Evolutionary conservation across 2,113 vertebrate species (phyloP).

Genomic region (Nothobranchius furzeri): DNA sequence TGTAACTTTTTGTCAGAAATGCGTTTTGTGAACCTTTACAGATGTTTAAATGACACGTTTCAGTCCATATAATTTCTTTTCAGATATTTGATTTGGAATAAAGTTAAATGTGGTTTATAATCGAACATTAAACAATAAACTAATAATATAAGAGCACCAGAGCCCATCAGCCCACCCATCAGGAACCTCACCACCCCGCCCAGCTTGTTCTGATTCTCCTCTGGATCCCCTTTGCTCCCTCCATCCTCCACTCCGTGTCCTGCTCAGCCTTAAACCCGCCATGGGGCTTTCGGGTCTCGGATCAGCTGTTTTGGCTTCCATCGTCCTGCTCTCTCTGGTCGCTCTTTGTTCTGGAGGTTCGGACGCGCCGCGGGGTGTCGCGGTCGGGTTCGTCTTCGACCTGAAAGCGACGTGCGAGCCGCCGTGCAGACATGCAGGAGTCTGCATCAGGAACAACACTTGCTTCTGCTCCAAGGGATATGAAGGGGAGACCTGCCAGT

Average conservation of each 20-base stretch:
- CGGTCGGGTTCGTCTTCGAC: conserved; percentile 79
- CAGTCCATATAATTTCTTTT: too few species aligned
- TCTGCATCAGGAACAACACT: conserved; percentile 85
- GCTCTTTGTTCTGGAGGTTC: conserved; percentile 57
- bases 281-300: conserved; percentile 8
- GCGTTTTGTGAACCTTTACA: too few species aligned
- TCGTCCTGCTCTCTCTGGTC: conserved; percentile 16
- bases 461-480: conserved; percentile 85
- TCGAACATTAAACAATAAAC: too few species aligned
- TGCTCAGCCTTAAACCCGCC: background rate
- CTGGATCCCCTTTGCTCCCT: background rate
- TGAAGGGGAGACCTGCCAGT: conserved; percentile 85
- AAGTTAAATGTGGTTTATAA: too few species aligned
- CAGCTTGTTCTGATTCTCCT: background rate
- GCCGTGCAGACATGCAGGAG: conserved; percentile 79
- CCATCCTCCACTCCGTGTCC: background rate
- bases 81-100: too few species aligned
- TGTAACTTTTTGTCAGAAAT: too few species aligned
- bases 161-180: background rate
- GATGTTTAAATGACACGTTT: too few species aligned
- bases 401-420: conserved; percentile 77
- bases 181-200: background rate
- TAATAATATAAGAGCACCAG: too few species aligned
- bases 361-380: conserved; percentile 74
- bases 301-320: background rate